Evolutionary conservation across 2,888 invertebrate species (phyloP).

Genomic region (Rugalucina vietnamica): DNA sequence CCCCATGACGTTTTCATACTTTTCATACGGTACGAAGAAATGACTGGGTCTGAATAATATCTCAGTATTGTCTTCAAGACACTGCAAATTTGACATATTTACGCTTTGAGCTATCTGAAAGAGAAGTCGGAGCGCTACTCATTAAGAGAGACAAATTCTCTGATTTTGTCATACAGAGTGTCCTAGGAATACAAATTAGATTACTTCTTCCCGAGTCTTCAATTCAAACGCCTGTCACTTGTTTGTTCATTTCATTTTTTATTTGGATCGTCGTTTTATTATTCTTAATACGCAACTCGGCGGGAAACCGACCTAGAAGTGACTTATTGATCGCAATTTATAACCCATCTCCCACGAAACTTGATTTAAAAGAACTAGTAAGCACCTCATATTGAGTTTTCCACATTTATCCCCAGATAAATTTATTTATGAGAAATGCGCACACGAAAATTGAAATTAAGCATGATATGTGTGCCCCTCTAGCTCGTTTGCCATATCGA

Average conservation of each 20-base stretch:
- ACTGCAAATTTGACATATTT: conserved; percentile 13
- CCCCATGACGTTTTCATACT: background rate
- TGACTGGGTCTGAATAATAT: background rate
- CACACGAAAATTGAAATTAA: conserved; percentile 25
- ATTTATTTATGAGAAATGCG: conserved; percentile 16
- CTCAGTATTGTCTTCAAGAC: conserved; percentile 4
- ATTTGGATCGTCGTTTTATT: conserved; percentile 27
- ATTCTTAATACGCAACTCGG: conserved; percentile 20
- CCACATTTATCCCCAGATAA: conserved; percentile 5
- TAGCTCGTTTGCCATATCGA: conserved; percentile 12
- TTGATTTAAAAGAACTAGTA: conserved; percentile 16
- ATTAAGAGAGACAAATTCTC: conserved; percentile 16
- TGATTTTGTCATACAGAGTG: conserved; percentile 14
- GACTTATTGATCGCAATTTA: conserved; percentile 22
- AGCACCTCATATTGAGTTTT: conserved; percentile 24
- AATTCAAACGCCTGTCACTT: conserved; percentile 14
- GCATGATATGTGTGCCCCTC: conserved; percentile 10
- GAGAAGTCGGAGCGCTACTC: background rate
- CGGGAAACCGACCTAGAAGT: conserved; percentile 6
- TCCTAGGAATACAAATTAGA: conserved; percentile 19
- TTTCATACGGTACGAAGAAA: background rate
- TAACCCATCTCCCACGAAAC: background rate
- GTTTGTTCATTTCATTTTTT: conserved; percentile 35
- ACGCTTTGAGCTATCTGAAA: conserved; percentile 11
- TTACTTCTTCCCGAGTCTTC: conserved; percentile 16